Evolutionary conservation across 2,113 vertebrate genomes (phyloP), one percentile per base, ranked within the genome.

Genomic region (Climacteris rufus): DNA sequence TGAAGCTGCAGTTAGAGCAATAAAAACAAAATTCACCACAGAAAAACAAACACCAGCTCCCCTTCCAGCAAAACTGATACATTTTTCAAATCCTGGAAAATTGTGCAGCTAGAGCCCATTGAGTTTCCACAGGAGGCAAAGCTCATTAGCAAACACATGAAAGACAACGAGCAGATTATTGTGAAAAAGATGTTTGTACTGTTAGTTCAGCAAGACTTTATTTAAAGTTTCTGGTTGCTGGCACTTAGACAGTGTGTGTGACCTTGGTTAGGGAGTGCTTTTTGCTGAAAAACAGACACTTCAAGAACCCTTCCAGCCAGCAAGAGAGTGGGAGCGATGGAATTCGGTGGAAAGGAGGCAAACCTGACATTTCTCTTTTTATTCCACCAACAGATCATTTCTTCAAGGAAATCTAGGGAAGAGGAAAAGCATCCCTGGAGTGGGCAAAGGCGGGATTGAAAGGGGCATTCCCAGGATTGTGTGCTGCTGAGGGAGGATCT

Each of bases 131-230:
- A 95, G 96, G 94, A 97, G 96, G 86, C 50, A 91, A 77, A 96
- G 66, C 91, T 96, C 95, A 89, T 96, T 94, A 96, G 81, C 53
- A 35, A 81, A 60, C 57, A 88, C 89, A 90, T 75, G 93, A 95
- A 96, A 95, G 97, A 97, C 95, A 91, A 94, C 1, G 30, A 96
- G 83, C 97, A 96, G 97, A 96, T 93, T 95, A 89, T 83, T 91
- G 90, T 89, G 21, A 64, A 76, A 94, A 90, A 90, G 81, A 28
- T 69, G 78, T 81, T 91, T 95, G 94, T 79, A n/a, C 50, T 35
- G 80, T 92, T 81, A 65, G 81, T 93, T 94, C 87, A 96, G 89
- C 42, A 59, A 85, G 75, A 82, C 89, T 96, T 92, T 85, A 82
- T 39, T 89, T 71, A 75, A 94, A 61, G 78, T 89, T 88, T 85